Base-by-base conservation (phyloP, 2,797 vertebrate species). In the Carduelis carduelis region DNA sequence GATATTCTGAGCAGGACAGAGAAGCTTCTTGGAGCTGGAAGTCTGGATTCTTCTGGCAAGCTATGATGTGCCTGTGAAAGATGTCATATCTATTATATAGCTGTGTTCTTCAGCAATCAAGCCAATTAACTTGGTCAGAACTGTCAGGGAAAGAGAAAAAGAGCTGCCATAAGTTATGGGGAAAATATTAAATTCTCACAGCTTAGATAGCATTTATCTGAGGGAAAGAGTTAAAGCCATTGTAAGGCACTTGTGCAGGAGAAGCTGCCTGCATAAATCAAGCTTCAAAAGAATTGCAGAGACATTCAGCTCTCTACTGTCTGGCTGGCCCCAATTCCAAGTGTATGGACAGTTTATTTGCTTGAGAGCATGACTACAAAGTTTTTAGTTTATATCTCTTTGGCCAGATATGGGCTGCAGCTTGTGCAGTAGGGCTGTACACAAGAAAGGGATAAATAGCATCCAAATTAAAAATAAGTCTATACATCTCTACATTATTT, bases 1-100 rank as follows among this genome's bases (percentile, higher is more conserved):
- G 57, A 28, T 61, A n/a, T n/a, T 70, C 56, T 71, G 27, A 46
- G 14, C 22, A 44, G 27, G n/a, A 53, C 18, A 12, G 27, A 63
- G 66, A n/a, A 63, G 12, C 12, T 61, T 21, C n/a, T 53, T 27
- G 28, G 39, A 39, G 39, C 23, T 53, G 47, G 32, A 71, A 46
- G 22, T 46, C 14, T 63, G 49, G n/a, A n/a, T 63, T 71, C 14
- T 53, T 14, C 14, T 14, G 57, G 23, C 23, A 63, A 37, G 23
- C 23, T 18, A n/a, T 61, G 57, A 39, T 53, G 9, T 82, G n/a
- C 9, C 57, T 28, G 39, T 44, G 66, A 61, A 53, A 46, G 19
- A 8, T 19, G 27, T 44, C 0, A 0, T 27, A 32, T n/a, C n/a
- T 71, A 8, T 71, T 32, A n/a, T 11, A 43, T 11, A 35, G 32